These are phyloP conservation scores for Antennarius maculatus DNA, from an alignment of 2,797 vertebrate species.

Conservation along the genomic window DNA sequence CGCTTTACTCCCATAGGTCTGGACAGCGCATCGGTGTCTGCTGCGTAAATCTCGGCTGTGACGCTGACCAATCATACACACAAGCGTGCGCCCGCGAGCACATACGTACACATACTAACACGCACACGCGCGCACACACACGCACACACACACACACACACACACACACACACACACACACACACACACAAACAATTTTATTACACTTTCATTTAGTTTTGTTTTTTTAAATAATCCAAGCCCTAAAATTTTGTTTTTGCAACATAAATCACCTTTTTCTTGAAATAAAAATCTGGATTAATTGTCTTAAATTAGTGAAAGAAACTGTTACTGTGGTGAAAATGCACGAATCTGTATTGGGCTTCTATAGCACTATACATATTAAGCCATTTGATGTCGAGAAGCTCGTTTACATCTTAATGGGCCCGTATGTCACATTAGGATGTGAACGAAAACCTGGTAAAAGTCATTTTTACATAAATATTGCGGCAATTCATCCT, in stretches of 20 bases:
- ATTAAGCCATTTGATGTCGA: no score
- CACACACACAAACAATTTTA: no score
- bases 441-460: not conserved
- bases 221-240: not conserved
- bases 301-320: not conserved
- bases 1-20: slow-evolving; percentile 66
- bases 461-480: not conserved
- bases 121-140: slow-evolving; percentile 23
- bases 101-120: not conserved
- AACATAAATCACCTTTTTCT: not conserved
- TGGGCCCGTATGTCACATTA: not conserved
- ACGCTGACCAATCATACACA: slow-evolving; percentile 62
- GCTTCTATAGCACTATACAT: not conserved
- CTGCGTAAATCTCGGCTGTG: slow-evolving; percentile 44
- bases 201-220: not conserved
- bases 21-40: slow-evolving; percentile 42
- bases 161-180: no score
- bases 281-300: not conserved
- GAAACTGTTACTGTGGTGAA: not conserved
- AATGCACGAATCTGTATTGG: not conserved
- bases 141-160: not conserved
- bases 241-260: not conserved
- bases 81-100: not conserved
- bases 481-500: not conserved
- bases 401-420: no score